These are phyloP conservation scores for Willowsia nigromaculata DNA, from an alignment of 2,888 invertebrate genomes.

Conservation along the genomic window DNA sequence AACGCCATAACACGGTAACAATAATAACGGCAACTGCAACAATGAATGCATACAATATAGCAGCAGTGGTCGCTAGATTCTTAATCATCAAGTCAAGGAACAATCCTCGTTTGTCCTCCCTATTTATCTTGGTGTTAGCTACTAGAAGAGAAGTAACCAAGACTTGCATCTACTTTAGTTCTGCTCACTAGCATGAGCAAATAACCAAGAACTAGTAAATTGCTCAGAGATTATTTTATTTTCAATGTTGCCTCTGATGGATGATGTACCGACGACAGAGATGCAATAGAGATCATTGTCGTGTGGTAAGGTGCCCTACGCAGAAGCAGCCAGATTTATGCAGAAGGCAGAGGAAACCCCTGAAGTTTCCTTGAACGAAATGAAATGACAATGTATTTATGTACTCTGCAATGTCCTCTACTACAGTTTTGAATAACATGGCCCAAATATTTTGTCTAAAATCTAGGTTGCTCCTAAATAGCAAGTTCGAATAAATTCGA, in stretches of 20 bases:
- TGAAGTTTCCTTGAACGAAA: slow-evolving; percentile 53
- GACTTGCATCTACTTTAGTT: background rate
- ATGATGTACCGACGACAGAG: background rate
- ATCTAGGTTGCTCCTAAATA: slow-evolving; percentile 46
- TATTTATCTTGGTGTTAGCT: background rate
- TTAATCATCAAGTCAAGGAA: background rate
- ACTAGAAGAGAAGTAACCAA: background rate
- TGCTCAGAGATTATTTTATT: background rate
- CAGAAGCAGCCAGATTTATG: background rate
- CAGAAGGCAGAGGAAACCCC: slow-evolving; percentile 54
- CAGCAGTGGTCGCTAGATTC: background rate
- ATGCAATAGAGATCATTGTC: slow-evolving; percentile 22
- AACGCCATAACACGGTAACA: background rate
- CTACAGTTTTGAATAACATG: slow-evolving; percentile 11
- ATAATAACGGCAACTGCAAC: background rate
- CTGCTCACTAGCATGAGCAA: background rate
- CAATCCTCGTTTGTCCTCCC: background rate
- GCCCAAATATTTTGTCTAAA: slow-evolving; percentile 46
- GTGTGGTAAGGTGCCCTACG: background rate
- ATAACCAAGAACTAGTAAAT: background rate
- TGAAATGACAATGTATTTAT: background rate
- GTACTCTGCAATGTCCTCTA: background rate
- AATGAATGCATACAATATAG: background rate
- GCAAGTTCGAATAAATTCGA: background rate
- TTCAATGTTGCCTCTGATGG: background rate